These are phyloP conservation scores for Pseudomugil tenellus DNA, from an alignment of 2,797 vertebrate genomes.

Conservation along the genomic window DNA sequence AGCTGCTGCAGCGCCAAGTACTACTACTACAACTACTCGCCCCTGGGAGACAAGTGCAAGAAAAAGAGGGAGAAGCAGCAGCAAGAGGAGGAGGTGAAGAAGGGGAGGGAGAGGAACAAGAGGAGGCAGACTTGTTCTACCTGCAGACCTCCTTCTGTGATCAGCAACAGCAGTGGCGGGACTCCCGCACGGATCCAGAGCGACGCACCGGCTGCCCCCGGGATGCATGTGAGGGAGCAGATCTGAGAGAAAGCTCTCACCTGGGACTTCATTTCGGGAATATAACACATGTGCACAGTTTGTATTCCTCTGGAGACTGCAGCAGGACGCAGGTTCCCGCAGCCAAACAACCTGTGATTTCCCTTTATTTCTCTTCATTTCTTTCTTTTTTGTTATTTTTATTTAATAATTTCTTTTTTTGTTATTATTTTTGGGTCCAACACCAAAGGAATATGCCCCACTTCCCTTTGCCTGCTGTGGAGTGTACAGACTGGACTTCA, in stretches of 20 bases:
- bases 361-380: neutral
- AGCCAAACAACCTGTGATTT: neutral
- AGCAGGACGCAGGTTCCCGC: constrained; percentile 27
- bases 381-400: neutral
- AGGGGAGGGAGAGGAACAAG: constrained; percentile 43
- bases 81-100: constrained; percentile 37
- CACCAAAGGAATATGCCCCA: constrained; percentile 60
- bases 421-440: neutral
- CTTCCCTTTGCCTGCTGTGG: constrained; percentile 53
- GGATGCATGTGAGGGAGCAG: constrained; percentile 64
- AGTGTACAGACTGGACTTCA: constrained; percentile 63
- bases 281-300: constrained; percentile 46
- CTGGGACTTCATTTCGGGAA: constrained; percentile 60
- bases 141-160: constrained; percentile 65
- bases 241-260: constrained; percentile 23
- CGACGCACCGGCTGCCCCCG: constrained; percentile 52
- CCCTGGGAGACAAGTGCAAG: constrained; percentile 76
- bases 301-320: constrained; percentile 47
- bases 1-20: constrained; percentile 83
- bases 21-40: constrained; percentile 81
- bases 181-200: constrained; percentile 70
- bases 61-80: constrained; percentile 26
- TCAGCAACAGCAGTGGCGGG: constrained; percentile 53
- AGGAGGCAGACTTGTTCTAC: constrained; percentile 58
- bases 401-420: neutral